Evolutionary conservation across 2,113 vertebrate genomes (phyloP).

Genomic region (Hyla sarda): DNA sequence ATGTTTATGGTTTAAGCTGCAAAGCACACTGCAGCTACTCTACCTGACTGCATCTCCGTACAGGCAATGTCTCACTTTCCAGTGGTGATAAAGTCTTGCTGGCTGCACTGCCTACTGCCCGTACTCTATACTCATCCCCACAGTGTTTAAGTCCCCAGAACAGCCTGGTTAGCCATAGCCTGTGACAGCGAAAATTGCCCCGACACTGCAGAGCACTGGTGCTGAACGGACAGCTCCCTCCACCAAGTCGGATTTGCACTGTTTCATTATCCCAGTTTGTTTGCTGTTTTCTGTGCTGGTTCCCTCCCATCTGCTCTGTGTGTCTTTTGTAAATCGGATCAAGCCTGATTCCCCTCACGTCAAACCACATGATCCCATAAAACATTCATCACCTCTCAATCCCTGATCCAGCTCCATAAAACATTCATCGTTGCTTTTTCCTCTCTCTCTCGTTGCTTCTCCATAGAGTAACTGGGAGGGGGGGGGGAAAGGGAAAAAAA

Average conservation of each 20-base stretch:
- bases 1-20: neutral
- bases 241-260: constrained; percentile 13
- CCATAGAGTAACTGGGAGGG: constrained; percentile 30
- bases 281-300: constrained; percentile 44
- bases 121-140: neutral
- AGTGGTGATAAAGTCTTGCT: neutral
- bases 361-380: constrained; percentile 87
- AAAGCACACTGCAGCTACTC: neutral
- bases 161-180: too few relatives aligned
- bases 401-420: constrained; percentile 69
- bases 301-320: constrained; percentile 64
- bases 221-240: constrained; percentile 50
- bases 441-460: constrained; percentile 20
- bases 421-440: constrained; percentile 56
- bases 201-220: neutral
- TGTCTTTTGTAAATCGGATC: constrained; percentile 76
- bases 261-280: constrained; percentile 56
- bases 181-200: neutral
- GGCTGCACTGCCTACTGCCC: neutral
- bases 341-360: constrained; percentile 84
- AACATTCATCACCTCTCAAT: constrained; percentile 86
- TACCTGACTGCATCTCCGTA: neutral
- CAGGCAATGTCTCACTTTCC: neutral
- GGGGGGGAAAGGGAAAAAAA: neutral
- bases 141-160: too few relatives aligned